Evolutionary conservation across 2,888 invertebrate species (phyloP), one percentile per base, ranked within the genome.

Genomic region (Brachyptera putata): DNA sequence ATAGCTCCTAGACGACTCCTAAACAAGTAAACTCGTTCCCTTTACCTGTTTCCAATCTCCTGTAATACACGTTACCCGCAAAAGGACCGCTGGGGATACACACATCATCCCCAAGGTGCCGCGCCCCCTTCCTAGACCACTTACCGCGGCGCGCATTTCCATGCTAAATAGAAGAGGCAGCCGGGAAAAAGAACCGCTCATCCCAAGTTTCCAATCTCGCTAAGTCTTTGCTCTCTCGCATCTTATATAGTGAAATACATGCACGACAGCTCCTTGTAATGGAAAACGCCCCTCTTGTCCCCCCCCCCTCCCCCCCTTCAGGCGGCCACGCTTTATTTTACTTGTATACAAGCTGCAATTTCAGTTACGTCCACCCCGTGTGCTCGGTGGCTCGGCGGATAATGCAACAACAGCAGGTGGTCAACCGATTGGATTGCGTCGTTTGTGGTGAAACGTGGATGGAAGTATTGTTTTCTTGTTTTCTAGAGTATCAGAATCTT

Each of bases 1-100:
- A n/a, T n/a, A n/a, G n/a, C n/a, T n/a, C n/a, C n/a, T n/a, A n/a
- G n/a, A n/a, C n/a, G n/a, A 11, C 30, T 11, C 5, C 30, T 30
- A 30, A 30, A 30, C 30, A 30, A 30, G 30, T 30, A 30, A 30
- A 30, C 30, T 30, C 30, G 11, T 30, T 30, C 11, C 30, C 11
- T 21, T 46, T 21, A 46, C 22, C 4, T 30, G n/a, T 59, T 55
- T 43, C 59, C 59, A 59, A 43, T 59, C 46, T 53, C 46, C 22
- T 41, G 59, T 59, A 59, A 41, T 55, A 36, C 55, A 41, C 34
- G 34, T 24, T 41, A 46, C 14, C 30, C 30, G 18, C n/a, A n/a
- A n/a, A n/a, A n/a, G n/a, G n/a, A 21, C 55, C 59, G 4, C 7
- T n/a, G 59, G 55, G 59, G 34, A 59, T 59, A 53, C 55, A 59